phyloP scores from a whole-genome alignment of 2,888 invertebrate genomes.

The Erebia ligea region DNA sequence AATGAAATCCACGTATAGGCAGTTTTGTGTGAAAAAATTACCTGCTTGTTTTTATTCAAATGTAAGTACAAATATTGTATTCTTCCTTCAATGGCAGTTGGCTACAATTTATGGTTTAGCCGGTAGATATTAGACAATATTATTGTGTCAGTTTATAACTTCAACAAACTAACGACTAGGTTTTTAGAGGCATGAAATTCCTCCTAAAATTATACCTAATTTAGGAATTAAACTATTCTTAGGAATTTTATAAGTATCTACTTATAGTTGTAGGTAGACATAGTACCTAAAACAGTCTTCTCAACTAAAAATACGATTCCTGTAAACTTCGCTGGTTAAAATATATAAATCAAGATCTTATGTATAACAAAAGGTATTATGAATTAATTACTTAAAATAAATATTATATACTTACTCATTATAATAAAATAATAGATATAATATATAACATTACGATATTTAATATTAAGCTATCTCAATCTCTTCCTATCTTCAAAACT shows the following conservation, averaged over 20 bases:
- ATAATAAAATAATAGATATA: too few relatives aligned
- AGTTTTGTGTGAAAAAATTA: too few relatives aligned
- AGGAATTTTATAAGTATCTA: too few relatives aligned
- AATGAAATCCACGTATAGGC: too few relatives aligned
- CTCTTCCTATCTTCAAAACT: too few relatives aligned
- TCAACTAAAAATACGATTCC: neutral
- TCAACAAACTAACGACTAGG: conserved; percentile 31
- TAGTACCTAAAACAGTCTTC: conserved; percentile 1
- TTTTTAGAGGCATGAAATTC: conserved; percentile 12
- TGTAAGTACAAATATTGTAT: neutral
- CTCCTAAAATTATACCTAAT: neutral
- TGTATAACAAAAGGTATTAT: too few relatives aligned
- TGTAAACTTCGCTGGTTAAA: neutral
- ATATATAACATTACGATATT: too few relatives aligned
- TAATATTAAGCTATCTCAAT: too few relatives aligned
- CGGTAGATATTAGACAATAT: conserved; percentile 1
- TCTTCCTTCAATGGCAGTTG: conserved; percentile 13
- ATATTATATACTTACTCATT: too few relatives aligned
- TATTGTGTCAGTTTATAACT: conserved; percentile 27
- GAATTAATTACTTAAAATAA: too few relatives aligned
- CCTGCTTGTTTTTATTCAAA: too few relatives aligned
- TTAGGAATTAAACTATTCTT: too few relatives aligned
- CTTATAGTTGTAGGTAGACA: neutral
- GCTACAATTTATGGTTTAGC: conserved; percentile 13
- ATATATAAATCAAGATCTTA: neutral